A percentile compares a stretch with the other conserved stretches of the same genome.
Evolutionary conservation across 2,113 vertebrate genomes (phyloP).

Genomic region (Tragelaphus strepsiceros): DNA sequence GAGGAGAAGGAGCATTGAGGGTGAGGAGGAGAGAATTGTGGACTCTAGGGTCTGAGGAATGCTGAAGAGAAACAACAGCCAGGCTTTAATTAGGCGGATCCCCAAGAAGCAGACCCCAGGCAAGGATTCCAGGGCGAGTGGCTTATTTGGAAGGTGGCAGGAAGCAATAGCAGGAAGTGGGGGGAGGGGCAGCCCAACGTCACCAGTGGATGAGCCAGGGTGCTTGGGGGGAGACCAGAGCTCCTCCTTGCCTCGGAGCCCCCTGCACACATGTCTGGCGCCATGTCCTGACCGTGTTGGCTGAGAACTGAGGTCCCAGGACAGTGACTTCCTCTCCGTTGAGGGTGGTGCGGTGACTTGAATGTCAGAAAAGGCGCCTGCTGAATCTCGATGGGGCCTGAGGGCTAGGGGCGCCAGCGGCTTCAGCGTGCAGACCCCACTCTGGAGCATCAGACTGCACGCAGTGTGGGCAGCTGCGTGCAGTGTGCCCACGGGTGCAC

Average conservation of each 20-base stretch:
- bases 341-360: neutral
- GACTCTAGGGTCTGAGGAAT: neutral
- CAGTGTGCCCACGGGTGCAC: neutral
- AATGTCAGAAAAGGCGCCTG: rapidly evolving
- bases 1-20: neutral
- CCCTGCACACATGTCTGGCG: neutral
- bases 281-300: neutral
- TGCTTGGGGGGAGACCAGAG: neutral
- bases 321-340: neutral
- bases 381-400: neutral
- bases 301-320: neutral
- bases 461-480: rapidly evolving
- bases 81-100: neutral
- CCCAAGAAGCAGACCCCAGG: neutral
- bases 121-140: neutral
- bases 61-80: neutral
- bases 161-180: neutral
- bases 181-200: neutral
- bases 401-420: rapidly evolving
- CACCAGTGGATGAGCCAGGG: neutral
- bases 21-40: neutral
- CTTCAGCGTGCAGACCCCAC: neutral
- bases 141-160: neutral
- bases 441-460: neutral
- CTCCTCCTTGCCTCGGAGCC: neutral